Percentiles rank a stretch among this genome's conserved stretches.
Evolutionary conservation across 2,888 invertebrate species (phyloP).

Genomic region (Dinocampus coccinellae): DNA sequence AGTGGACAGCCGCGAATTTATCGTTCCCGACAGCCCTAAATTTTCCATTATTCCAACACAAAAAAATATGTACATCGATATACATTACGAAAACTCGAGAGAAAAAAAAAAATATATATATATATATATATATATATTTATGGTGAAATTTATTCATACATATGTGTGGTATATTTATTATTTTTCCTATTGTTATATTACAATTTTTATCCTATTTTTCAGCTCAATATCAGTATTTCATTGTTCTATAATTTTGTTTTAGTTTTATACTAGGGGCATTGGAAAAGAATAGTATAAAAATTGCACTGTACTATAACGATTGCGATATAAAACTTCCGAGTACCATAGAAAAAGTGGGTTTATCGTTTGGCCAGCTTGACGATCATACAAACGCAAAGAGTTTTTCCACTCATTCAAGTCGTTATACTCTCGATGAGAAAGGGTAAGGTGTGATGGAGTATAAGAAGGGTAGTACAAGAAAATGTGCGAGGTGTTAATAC

Average conservation of each 20-base stretch:
- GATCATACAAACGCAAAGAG: constrained; percentile 50
- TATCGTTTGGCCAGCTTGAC: constrained; percentile 4
- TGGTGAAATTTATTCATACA: no score
- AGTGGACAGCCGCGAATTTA: constrained; percentile 69
- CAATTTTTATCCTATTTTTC: constrained; percentile 4
- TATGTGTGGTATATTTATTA: constrained; percentile 22
- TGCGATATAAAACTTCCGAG: neutral
- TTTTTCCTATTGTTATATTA: constrained; percentile 14
- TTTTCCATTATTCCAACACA: constrained; percentile 63
- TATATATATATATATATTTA: constrained; percentile 33
- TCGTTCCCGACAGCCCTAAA: constrained; percentile 65
- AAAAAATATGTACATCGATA: constrained; percentile 9
- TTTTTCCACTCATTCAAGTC: constrained; percentile 53
- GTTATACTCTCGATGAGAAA: constrained; percentile 56
- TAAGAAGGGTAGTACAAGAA: constrained; percentile 39
- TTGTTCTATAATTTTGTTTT: neutral
- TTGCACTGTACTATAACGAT: neutral
- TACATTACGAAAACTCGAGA: neutral
- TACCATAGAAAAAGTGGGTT: neutral
- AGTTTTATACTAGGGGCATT: neutral
- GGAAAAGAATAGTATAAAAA: neutral
- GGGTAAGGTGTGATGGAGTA: constrained; percentile 43
- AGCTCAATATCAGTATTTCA: constrained; percentile 1
- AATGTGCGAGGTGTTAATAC: constrained; percentile 51
- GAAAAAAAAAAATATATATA: constrained; percentile 57